Percentiles rank a stretch among this genome's conserved stretches.
These are phyloP conservation scores for Vidua chalybeata DNA, from an alignment of 2,113 vertebrate species.

Conservation along the genomic window DNA sequence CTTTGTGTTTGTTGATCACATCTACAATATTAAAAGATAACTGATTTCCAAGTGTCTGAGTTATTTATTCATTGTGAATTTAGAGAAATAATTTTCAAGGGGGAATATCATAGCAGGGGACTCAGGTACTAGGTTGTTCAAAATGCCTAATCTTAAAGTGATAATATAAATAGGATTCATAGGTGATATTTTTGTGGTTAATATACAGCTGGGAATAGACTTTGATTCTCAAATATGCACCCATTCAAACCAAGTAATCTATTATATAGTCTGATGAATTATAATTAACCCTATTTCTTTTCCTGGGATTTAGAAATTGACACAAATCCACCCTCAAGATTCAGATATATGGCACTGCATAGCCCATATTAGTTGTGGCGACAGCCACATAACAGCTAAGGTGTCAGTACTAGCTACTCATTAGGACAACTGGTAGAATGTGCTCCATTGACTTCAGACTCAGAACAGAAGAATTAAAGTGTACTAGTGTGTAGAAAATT, in stretches of 20 bases:
- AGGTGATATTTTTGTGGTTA: neutral
- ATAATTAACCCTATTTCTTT: neutral
- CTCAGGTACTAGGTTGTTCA: neutral
- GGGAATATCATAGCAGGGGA: neutral
- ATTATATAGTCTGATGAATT: neutral
- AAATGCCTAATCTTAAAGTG: neutral
- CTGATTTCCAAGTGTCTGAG: neutral
- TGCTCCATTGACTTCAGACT: neutral
- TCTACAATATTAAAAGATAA: slow-evolving; percentile 12
- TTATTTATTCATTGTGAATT: neutral
- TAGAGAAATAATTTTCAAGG: neutral
- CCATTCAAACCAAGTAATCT: neutral
- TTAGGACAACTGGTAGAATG: neutral
- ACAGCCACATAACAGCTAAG: neutral
- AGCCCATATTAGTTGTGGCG: neutral
- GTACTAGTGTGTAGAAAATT: slow-evolving; percentile 4
- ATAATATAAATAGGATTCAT: neutral
- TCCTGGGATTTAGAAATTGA: neutral
- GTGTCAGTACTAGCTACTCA: neutral
- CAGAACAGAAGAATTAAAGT: neutral
- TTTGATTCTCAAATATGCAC: neutral
- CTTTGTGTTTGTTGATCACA: slow-evolving; percentile 12
- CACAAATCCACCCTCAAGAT: neutral
- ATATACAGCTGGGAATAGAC: neutral
- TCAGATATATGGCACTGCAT: neutral